phyloP scores from a whole-genome alignment of 1,140 invertebrate species.

The Zaprionus kolodkinae region DNA sequence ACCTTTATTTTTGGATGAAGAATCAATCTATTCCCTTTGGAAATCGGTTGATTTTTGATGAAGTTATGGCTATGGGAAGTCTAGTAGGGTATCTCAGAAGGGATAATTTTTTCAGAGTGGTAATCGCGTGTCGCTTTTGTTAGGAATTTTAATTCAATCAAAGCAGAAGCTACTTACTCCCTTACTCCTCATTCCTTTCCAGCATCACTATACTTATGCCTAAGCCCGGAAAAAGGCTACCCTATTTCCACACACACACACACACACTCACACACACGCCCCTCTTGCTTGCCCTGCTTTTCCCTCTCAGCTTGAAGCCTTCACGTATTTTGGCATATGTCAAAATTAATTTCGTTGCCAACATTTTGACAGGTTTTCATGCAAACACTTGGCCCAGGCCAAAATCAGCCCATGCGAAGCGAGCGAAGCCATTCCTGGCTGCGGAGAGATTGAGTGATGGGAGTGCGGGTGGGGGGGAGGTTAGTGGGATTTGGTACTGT shows the following conservation, averaged over 20 bases:
- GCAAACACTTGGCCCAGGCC: conserved; percentile 54
- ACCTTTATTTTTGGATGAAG: no score
- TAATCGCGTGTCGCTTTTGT: not conserved
- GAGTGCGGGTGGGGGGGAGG: not conserved
- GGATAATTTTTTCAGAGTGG: no score
- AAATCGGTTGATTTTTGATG: no score
- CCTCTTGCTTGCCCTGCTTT: not conserved
- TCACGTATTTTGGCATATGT: conserved; percentile 75
- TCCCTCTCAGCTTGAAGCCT: conserved; percentile 33
- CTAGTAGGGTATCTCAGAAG: no score
- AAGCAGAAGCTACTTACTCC: conserved; percentile 1
- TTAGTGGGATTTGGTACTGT: not conserved
- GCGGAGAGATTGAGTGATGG: not conserved
- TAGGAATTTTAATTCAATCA: conserved; percentile 34
- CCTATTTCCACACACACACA: not conserved
- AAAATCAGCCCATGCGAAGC: not conserved
- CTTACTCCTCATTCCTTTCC: no score
- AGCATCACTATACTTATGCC: not conserved
- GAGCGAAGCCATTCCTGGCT: not conserved
- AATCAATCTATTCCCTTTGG: no score
- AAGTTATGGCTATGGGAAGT: no score
- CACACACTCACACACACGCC: not conserved
- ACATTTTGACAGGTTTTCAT: conserved; percentile 77
- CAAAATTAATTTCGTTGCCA: conserved; percentile 77
- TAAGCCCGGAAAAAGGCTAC: not conserved